Evolutionary conservation across 1,140 invertebrate genomes (phyloP), one percentile per base, ranked within the genome.

Genomic region (Drosophila watanabei): DNA sequence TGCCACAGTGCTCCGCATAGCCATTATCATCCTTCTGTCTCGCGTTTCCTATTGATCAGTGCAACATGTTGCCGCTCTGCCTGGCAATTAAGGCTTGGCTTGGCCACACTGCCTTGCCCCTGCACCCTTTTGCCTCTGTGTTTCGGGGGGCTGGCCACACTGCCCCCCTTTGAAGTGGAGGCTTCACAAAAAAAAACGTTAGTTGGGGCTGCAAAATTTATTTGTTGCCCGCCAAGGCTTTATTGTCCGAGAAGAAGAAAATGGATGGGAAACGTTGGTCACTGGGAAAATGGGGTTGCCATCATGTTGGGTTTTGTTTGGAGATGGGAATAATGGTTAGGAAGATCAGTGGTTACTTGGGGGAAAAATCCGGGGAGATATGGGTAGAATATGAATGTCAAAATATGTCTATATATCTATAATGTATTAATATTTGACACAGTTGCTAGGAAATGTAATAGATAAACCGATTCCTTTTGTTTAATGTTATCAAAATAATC

Each of bases 41-140:
- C n/a, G 79, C 30, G 82, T 69, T 57, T 82, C 80, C 75, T 85
- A 89, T 90, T 90, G 85, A 89, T 89, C 85, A 80, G 85, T 63
- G 85, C 85, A 90, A 89, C 85, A 90, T 88, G 85, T 90, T 85
- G 82, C 85, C 69, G 82, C 82, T 89, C 82, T 89, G 89, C 85
- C 84, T 85, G 85, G 85, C 85, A 88, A 88, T 88, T 88, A 88
- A 88, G 85, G 85, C 85, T 82, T 80, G 85, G 85, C 85, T 82
- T 80, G 73, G 57, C 66, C 59, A 56, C 65, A 64, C 28, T 52
- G 32, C 20, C 32, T 6, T 52, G 28, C 9, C 56, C 32, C 2
- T 5, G 1, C 7, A 9, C 14, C 39, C 35, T 16, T 43, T 43
- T 8, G 41, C 41, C 45, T 11, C 30, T 1, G 37, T 30, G 20